A percentile compares a stretch with the other conserved stretches of the same genome.
phyloP scores from a whole-genome alignment of 2,797 vertebrate species.

The Holocentrus rufus region DNA sequence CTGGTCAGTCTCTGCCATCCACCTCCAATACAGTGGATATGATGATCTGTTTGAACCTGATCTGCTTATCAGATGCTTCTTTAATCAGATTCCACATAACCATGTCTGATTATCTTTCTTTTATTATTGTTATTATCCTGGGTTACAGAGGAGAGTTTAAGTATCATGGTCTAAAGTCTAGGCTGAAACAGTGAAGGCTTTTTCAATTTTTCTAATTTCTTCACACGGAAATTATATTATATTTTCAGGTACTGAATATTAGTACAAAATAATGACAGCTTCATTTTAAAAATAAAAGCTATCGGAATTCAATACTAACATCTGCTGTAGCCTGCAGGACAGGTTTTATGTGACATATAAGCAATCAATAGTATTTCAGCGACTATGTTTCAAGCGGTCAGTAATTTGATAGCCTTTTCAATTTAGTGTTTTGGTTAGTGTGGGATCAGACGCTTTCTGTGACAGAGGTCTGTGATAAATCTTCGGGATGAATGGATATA shows the following conservation, averaged over 20 bases:
- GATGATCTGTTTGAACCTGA: background rate
- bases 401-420: background rate
- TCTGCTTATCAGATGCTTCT: conserved; percentile 17
- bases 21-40: background rate
- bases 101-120: conserved; percentile 4
- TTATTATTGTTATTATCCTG: background rate
- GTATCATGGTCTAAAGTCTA: too few relatives aligned
- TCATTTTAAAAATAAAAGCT: too few relatives aligned
- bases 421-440: too few relatives aligned
- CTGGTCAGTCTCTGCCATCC: background rate
- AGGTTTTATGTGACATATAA: conserved; percentile 8
- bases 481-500: background rate
- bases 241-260: too few relatives aligned
- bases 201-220: too few relatives aligned
- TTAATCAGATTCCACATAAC: conserved; percentile 7
- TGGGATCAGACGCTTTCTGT: too few relatives aligned
- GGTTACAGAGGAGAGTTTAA: background rate
- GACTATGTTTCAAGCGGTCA: background rate
- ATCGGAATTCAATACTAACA: too few relatives aligned
- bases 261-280: background rate
- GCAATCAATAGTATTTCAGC: background rate
- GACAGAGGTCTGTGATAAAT: background rate
- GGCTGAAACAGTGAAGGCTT: too few relatives aligned
- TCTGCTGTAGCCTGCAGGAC: too few relatives aligned
- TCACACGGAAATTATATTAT: too few relatives aligned